Conservation (phyloP, 2,888 invertebrate genomes). For the Noctua comes region DNA sequence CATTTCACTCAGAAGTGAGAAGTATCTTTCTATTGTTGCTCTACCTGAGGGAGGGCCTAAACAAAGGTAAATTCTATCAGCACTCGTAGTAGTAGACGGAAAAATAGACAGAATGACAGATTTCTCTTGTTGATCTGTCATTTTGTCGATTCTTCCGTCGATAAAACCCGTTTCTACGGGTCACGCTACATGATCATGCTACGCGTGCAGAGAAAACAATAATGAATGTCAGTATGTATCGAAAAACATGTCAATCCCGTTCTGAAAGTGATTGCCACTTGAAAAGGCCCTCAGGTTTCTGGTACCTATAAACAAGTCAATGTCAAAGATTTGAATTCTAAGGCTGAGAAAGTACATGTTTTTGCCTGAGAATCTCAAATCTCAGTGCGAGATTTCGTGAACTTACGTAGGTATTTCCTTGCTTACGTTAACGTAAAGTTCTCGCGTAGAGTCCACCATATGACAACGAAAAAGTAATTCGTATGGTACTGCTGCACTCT, state of each 20-base stretch:
- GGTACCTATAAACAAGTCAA: background rate
- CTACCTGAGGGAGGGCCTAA: background rate
- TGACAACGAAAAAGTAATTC: background rate
- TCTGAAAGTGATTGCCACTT: background rate
- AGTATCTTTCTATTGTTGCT: background rate
- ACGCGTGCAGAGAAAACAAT: background rate
- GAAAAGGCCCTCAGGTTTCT: no score
- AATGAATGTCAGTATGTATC: background rate
- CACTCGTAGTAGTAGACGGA: no score
- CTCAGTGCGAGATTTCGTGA: background rate
- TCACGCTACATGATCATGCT: no score
- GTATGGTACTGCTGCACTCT: slow-evolving; percentile 21
- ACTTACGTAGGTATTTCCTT: background rate
- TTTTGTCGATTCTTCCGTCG: no score
- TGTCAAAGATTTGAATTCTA: background rate
- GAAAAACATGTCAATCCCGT: background rate
- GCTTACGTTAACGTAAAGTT: background rate
- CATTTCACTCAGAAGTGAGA: background rate
- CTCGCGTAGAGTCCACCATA: background rate
- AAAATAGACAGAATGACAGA: no score
- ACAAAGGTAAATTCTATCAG: background rate
- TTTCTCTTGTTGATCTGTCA: no score
- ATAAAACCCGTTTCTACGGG: no score
- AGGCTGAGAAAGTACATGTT: background rate
- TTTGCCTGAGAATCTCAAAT: background rate